These are phyloP conservation scores for Petrocephalus zakoni DNA, from an alignment of 2,113 vertebrate genomes.

Conservation along the genomic window DNA sequence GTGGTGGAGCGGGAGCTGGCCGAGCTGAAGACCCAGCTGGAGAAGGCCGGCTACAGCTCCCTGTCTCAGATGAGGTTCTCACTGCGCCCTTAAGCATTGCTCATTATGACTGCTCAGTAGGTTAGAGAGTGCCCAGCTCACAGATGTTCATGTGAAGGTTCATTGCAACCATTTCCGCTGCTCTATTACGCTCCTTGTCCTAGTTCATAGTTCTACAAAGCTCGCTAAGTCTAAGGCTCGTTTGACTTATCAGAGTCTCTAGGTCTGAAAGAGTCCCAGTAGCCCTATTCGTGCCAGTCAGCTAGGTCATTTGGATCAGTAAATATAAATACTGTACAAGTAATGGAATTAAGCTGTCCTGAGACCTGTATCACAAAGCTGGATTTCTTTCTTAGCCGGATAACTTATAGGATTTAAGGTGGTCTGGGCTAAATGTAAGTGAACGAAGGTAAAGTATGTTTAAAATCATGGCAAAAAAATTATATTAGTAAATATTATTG, in stretches of 20 bases:
- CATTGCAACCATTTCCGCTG: neutral
- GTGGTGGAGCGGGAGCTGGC: constrained; percentile 70
- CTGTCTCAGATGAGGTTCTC: constrained; percentile 80
- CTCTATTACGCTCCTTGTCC: neutral
- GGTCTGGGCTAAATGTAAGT: neutral
- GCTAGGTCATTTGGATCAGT: neutral
- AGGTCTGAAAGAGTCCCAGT: neutral
- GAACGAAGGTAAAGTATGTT: neutral
- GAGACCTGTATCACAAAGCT: neutral
- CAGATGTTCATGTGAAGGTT: neutral
- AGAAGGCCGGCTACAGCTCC: constrained; percentile 78
- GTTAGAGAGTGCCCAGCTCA: neutral
- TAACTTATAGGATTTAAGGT: neutral
- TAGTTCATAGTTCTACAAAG: neutral
- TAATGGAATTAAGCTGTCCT: neutral
- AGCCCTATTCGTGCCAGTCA: neutral
- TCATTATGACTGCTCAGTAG: neutral
- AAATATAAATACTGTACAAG: neutral
- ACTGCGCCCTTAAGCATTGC: too few species aligned
- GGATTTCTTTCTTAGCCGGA: neutral
- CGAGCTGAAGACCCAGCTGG: constrained; percentile 77
- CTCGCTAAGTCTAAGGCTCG: neutral
- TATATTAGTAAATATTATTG: neutral
- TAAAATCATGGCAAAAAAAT: neutral
- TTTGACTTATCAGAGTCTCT: neutral